Evolutionary conservation across 2,797 vertebrate species (phyloP).

Genomic region (Chrosomus eos): DNA sequence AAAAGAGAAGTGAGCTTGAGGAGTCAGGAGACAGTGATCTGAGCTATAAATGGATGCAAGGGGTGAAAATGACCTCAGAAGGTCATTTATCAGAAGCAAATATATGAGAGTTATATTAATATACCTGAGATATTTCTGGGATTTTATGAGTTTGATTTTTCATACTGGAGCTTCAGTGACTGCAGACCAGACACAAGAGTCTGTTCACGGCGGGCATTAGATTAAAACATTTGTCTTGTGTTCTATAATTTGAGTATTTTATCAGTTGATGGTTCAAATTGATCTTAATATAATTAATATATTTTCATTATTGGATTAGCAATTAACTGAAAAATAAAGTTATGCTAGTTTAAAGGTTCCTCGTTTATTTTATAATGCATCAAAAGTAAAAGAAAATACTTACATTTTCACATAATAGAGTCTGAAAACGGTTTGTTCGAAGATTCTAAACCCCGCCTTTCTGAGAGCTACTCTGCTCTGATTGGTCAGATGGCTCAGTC

Average conservation of each 20-base stretch:
- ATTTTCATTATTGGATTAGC: neutral
- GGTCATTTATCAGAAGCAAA: slow-evolving; percentile 46
- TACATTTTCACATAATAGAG: too few relatives aligned
- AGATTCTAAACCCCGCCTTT: too few relatives aligned
- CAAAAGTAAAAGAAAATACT: too few relatives aligned
- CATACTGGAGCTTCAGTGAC: slow-evolving; percentile 5
- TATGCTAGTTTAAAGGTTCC: neutral
- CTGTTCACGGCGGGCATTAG: neutral
- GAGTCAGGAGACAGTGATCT: slow-evolving; percentile 25
- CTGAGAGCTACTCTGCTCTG: too few relatives aligned
- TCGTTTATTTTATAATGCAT: too few relatives aligned
- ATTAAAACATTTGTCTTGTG: slow-evolving; percentile 23
- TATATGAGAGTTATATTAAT: slow-evolving; percentile 53
- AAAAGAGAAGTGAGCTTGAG: neutral
- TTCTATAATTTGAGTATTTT: neutral
- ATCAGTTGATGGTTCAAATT: neutral
- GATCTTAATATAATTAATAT: neutral
- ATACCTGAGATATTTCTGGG: slow-evolving; percentile 48
- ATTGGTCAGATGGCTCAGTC: too few relatives aligned
- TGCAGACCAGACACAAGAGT: neutral
- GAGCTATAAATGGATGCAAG: slow-evolving; percentile 53
- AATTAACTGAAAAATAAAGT: neutral
- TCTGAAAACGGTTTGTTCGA: too few relatives aligned
- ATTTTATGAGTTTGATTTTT: slow-evolving; percentile 41
- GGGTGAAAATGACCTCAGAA: slow-evolving; percentile 37